Evolutionary conservation across 2,888 invertebrate genomes (phyloP).

Genomic region (Halocaridina rubra): DNA sequence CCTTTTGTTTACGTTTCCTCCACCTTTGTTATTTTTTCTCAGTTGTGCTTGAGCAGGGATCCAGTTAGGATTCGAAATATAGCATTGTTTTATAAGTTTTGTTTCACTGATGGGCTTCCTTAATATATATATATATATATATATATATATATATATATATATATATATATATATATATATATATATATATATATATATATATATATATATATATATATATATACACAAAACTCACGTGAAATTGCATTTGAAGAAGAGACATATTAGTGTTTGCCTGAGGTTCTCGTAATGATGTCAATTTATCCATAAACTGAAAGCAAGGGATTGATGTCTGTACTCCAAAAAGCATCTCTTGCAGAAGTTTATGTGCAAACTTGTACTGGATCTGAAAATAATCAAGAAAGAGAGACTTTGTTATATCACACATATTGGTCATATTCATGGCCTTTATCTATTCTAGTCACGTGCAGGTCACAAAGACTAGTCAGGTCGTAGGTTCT

Average conservation of each 20-base stretch:
- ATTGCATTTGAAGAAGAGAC: neutral
- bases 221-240: neutral
- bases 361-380: constrained; percentile 27
- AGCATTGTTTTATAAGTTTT: too few relatives aligned
- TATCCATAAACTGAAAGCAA: neutral
- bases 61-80: too few relatives aligned
- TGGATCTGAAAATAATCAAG: neutral
- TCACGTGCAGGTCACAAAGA: too few relatives aligned
- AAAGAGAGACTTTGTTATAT: neutral
- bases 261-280: neutral
- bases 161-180: too few relatives aligned
- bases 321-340: neutral
- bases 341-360: constrained; percentile 6
- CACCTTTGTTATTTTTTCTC: too few relatives aligned
- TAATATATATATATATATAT: too few relatives aligned
- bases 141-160: too few relatives aligned
- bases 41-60: too few relatives aligned
- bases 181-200: too few relatives aligned
- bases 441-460: neutral
- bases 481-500: neutral
- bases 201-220: too few relatives aligned
- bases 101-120: too few relatives aligned
- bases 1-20: too few relatives aligned
- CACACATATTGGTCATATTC: neutral
- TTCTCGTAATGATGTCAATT: neutral